These are phyloP conservation scores for Mormoops blainvillei DNA, from an alignment of 2,113 vertebrate species.

Conservation along the genomic window DNA sequence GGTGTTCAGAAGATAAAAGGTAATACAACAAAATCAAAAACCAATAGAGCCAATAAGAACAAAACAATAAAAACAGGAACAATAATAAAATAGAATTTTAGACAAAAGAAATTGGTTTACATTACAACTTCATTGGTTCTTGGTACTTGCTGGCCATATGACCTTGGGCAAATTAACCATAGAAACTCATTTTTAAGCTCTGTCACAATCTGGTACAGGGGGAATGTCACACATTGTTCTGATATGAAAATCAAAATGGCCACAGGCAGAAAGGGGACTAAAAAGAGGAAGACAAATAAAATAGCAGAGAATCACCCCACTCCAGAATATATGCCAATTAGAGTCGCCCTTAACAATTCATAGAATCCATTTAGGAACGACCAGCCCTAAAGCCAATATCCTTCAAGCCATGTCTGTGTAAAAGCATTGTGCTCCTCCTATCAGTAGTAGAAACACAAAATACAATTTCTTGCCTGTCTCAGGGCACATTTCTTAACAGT, in stretches of 20 bases:
- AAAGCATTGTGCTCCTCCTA: not conserved
- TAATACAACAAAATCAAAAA: not conserved
- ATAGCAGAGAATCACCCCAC: not conserved
- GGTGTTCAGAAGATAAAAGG: not conserved
- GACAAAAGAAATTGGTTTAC: not conserved
- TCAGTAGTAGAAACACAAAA: not conserved
- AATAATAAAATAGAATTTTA: not conserved
- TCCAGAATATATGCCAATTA: not conserved
- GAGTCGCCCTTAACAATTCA: not conserved
- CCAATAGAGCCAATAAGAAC: not conserved
- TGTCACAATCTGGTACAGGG: not conserved
- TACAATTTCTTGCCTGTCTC: not conserved
- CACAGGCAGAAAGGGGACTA: not conserved
- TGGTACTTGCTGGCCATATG: not conserved
- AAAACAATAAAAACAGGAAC: not conserved
- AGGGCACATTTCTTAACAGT: not conserved
- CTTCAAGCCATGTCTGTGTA: not conserved
- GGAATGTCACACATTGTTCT: not conserved
- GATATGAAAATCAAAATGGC: not conserved
- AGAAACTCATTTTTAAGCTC: not conserved
- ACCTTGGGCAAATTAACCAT: not conserved
- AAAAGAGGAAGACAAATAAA: not conserved
- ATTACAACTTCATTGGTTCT: not conserved
- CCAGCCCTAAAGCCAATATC: not conserved
- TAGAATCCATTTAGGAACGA: not conserved